Evolutionary conservation across 2,797 vertebrate species (phyloP).

Genomic region (Sebastes itinus): DNA sequence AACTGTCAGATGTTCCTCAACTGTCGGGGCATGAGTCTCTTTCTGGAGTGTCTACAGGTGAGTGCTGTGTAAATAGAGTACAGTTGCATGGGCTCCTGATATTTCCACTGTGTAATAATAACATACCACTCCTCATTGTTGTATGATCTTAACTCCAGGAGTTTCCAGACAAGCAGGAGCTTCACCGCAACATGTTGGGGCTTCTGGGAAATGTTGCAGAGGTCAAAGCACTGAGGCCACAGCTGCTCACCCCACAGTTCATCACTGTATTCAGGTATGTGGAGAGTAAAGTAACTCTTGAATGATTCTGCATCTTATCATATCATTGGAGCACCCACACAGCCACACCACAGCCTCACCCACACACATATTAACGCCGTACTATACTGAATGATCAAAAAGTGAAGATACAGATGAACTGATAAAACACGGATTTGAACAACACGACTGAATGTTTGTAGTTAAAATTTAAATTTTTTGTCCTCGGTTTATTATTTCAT

Average conservation of each 20-base stretch:
- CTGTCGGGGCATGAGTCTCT: slow-evolving; percentile 95
- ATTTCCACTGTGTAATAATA: neutral
- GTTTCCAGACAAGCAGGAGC: slow-evolving; percentile 97
- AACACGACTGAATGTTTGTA: neutral
- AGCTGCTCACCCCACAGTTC: slow-evolving; percentile 96
- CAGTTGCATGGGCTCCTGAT: neutral
- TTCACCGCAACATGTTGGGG: slow-evolving; percentile 98
- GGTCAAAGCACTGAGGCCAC: slow-evolving; percentile 91
- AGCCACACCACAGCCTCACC: neutral
- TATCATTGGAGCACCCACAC: neutral
- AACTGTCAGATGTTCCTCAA: slow-evolving; percentile 99
- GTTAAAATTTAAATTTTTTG: neutral
- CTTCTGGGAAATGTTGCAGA: slow-evolving; percentile 97
- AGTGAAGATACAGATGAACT: neutral
- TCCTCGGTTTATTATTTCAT: neutral
- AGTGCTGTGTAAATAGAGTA: slow-evolving; percentile 8
- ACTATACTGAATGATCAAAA: neutral
- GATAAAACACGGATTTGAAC: neutral
- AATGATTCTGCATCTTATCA: neutral
- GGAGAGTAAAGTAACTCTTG: too few relatives aligned
- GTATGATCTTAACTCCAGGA: slow-evolving; percentile 78
- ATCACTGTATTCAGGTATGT: slow-evolving; percentile 95
- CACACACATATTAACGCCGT: neutral
- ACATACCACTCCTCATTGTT: neutral
- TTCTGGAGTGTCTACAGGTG: slow-evolving; percentile 94